Percentiles rank a stretch among this genome's conserved stretches.
phyloP scores from a whole-genome alignment of 64 coral and sea anemone genomes.

The Dendronephthya gigantea region DNA sequence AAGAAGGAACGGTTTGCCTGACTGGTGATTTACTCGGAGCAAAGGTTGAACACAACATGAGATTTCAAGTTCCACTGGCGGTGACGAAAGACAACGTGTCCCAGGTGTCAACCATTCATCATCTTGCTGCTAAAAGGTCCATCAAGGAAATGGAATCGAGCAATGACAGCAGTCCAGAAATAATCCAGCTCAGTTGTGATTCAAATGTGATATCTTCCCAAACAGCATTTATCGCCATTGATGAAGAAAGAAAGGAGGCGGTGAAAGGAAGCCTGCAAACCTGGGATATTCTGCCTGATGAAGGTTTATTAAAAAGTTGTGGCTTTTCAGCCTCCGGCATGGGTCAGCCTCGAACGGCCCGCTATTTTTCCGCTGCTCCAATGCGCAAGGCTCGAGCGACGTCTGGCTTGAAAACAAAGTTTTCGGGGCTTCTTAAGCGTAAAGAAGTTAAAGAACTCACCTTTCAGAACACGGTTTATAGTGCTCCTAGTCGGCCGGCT shows the following conservation, averaged over 20 bases:
- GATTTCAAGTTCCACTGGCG: not conserved
- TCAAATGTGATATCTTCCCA: not conserved
- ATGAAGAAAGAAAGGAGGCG: not conserved
- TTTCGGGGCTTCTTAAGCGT: too few relatives aligned
- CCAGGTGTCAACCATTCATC: not conserved
- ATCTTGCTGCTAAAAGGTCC: not conserved
- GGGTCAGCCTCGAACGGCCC: too few relatives aligned
- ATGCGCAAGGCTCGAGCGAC: too few relatives aligned
- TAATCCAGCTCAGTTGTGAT: not conserved
- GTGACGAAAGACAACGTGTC: not conserved
- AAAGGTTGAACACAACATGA: not conserved
- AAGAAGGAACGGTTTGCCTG: not conserved
- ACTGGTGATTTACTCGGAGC: not conserved
- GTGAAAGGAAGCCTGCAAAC: slow-evolving; percentile 12
- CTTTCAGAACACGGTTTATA: too few relatives aligned
- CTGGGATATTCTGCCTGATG: not conserved
- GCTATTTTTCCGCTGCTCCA: too few relatives aligned
- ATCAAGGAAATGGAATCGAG: not conserved
- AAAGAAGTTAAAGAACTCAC: too few relatives aligned
- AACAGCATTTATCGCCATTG: not conserved
- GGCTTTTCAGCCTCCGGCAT: too few relatives aligned
- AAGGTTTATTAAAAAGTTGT: too few relatives aligned
- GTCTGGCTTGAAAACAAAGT: too few relatives aligned
- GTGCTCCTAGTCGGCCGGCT: not conserved
- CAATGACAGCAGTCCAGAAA: not conserved